phyloP scores from a whole-genome alignment of 2,797 vertebrate species.

The Coccyzus lansbergi region DNA sequence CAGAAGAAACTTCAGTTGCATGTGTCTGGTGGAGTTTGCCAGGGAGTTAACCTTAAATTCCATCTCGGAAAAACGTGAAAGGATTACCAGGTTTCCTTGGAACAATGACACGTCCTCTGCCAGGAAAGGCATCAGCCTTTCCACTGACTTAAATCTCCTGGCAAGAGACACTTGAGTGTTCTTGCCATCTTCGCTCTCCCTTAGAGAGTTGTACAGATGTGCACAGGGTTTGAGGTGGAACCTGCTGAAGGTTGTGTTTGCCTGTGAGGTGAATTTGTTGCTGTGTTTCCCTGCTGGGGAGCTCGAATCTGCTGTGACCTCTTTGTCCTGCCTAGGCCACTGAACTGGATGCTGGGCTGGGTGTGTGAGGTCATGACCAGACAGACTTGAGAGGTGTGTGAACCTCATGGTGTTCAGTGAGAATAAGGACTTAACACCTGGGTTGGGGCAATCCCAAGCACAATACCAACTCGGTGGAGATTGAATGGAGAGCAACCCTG shows the following conservation, averaged over 20 bases:
- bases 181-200: neutral
- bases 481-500: no score
- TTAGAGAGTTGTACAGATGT: neutral
- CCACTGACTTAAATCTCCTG: neutral
- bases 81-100: constrained; percentile 29
- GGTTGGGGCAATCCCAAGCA: no score
- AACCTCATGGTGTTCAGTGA: no score
- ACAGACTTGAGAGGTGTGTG: no score
- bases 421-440: no score
- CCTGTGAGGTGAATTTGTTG: accelerated
- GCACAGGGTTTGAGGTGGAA: neutral
- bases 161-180: neutral
- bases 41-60: constrained; percentile 22
- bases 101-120: constrained; percentile 1
- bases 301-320: neutral
- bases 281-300: accelerated
- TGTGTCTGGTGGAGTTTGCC: neutral
- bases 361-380: neutral
- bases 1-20: neutral
- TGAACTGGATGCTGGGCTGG: accelerated
- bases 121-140: constrained; percentile 48
- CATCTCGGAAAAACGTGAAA: neutral
- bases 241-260: neutral
- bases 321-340: neutral
- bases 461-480: no score